These are phyloP conservation scores for Lepetodrilus schrolli DNA, from an alignment of 2,888 invertebrate genomes.

Conservation along the genomic window DNA sequence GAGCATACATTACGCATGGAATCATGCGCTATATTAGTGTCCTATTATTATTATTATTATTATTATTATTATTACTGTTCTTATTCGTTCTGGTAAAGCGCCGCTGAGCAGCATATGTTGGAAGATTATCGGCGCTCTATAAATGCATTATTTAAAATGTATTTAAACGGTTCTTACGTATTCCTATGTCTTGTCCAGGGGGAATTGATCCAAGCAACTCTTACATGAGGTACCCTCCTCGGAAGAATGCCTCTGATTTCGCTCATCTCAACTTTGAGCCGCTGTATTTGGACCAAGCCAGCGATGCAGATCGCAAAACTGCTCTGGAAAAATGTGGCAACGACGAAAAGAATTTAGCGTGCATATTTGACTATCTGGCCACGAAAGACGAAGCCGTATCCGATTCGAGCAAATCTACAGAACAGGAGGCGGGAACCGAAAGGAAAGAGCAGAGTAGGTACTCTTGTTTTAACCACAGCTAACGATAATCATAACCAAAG, in stretches of 20 bases:
- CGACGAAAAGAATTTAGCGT: conserved; percentile 25
- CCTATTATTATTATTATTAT: no score
- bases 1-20: no score
- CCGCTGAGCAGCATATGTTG: no score
- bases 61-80: no score
- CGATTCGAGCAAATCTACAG: neutral
- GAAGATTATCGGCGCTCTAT: no score
- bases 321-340: conserved; percentile 37
- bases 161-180: no score
- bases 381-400: conserved; percentile 27
- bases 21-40: no score
- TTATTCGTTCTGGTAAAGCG: no score
- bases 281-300: neutral
- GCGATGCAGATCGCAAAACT: neutral
- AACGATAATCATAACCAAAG: neutral
- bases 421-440: conserved; percentile 8
- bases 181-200: no score
- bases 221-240: neutral
- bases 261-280: conserved; percentile 18
- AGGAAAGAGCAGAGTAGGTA: conserved; percentile 11
- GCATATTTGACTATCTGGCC: conserved; percentile 42
- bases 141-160: no score
- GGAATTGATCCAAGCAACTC: neutral
- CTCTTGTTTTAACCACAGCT: neutral
- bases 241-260: conserved; percentile 3